Evolutionary conservation across 2,797 vertebrate genomes (phyloP).

Genomic region (Notamacropus eugenii): DNA sequence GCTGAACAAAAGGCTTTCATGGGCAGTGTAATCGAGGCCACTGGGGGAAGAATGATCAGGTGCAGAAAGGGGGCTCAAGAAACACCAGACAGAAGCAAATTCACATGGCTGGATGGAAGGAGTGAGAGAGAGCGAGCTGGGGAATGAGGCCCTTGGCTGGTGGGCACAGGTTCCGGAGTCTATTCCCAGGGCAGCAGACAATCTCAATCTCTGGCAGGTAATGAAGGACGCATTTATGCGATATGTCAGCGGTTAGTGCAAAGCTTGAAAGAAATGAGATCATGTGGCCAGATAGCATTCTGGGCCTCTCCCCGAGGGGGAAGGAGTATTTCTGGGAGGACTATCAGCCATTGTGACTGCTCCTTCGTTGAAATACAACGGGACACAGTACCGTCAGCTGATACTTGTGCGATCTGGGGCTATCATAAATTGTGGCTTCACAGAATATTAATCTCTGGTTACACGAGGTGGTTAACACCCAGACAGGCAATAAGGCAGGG

Average conservation of each 20-base stretch:
- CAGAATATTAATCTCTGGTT: conserved; percentile 87
- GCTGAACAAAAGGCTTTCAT: conserved; percentile 88
- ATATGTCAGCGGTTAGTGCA: conserved; percentile 91
- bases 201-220: conserved; percentile 92
- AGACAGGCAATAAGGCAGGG: conserved; percentile 53
- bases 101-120: conserved; percentile 84
- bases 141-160: conserved; percentile 85
- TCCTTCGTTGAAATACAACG: conserved; percentile 88
- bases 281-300: conserved; percentile 91
- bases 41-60: conserved; percentile 83
- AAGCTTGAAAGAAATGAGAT: conserved; percentile 93
- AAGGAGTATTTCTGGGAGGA: conserved; percentile 91
- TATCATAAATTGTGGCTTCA: conserved; percentile 83
- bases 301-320: conserved; percentile 88
- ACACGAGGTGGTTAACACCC: conserved; percentile 81
- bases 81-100: conserved; percentile 85
- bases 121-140: neutral
- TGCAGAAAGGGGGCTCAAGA: conserved; percentile 81
- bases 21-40: conserved; percentile 82
- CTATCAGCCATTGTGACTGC: conserved; percentile 91
- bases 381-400: conserved; percentile 90
- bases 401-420: conserved; percentile 95
- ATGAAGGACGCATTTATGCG: conserved; percentile 95
- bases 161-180: conserved; percentile 86
- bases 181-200: conserved; percentile 90